Conservation (phyloP, 2,888 invertebrate species). For the Ophion slaviceki region DNA sequence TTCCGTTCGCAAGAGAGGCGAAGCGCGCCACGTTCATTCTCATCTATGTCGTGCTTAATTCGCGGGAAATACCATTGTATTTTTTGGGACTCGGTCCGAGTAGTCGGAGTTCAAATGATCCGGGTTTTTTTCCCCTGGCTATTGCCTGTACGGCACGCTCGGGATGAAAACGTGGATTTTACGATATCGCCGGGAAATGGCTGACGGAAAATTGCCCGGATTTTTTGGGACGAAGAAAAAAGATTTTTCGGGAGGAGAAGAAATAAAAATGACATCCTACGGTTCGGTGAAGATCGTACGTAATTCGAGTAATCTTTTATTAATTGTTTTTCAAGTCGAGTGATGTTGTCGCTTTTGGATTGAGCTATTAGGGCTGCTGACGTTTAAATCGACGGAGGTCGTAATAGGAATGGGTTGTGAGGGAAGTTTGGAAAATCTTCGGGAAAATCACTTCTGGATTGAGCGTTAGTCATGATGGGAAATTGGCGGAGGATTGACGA, state of each 20-base stretch:
- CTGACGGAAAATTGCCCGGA: background rate
- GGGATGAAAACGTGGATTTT: background rate
- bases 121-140: background rate
- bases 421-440: too few species aligned
- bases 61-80: constrained; percentile 22
- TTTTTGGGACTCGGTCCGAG: background rate
- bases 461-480: too few species aligned
- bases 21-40: constrained; percentile 38
- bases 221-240: background rate
- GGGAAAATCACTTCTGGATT: too few species aligned
- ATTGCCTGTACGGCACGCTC: background rate
- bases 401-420: too few species aligned
- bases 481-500: too few species aligned
- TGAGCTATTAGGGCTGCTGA: too few species aligned
- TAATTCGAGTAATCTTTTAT: background rate
- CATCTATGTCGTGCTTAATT: constrained; percentile 53
- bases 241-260: background rate
- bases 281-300: background rate
- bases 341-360: too few species aligned
- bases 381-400: too few species aligned
- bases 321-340: background rate
- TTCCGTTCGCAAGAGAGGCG: constrained; percentile 15
- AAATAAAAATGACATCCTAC: background rate
- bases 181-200: background rate
- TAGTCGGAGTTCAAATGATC: constrained; percentile 9